Evolutionary conservation across 1,140 invertebrate genomes (phyloP), one percentile per base, ranked within the genome.

Genomic region (Heliconius hermathena): DNA sequence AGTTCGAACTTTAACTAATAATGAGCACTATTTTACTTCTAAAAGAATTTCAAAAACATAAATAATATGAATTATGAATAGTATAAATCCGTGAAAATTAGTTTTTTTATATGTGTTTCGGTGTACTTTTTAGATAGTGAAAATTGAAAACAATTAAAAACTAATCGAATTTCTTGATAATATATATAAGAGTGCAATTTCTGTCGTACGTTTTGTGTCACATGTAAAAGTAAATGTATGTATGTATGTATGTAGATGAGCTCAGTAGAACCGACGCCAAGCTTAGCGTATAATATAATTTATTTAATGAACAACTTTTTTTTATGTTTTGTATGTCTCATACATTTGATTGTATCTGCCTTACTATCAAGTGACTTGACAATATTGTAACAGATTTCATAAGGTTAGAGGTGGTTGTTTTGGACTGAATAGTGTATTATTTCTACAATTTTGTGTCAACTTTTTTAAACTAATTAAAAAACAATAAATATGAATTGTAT

Each of bases 231-330:
- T 66, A 60, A 22, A 26, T 66, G 60, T 66, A 66, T 66, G 54
- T 57, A 66, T 66, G 54, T 57, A 57, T 57, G 60, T 66, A 26
- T 66, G 22, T 66, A 66, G 60, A 66, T 66, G 22, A 66, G 60
- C 60, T 16, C 60, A 66, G 60, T 72, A 72, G 36, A 72, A 5
- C 36, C 36, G 36, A 18, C 70, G 70, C 46, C 74, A 73, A 80
- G n/a, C 54, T 77, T 85, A 83, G 66, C 73, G 76, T 82, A 74
- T 80, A 66, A 81, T 81, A 81, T 80, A 85, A 84, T 87, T 89
- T 87, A 87, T 85, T 89, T 84, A 85, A 75, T 82, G 77, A 82
- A 83, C 72, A 77, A 78, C 79, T 82, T 82, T 54, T 83, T n/a
- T 71, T 60, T 16, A 46, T 46, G 3, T 46, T 29, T 66, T 66